Conservation (phyloP, 2,113 vertebrate genomes). For the Chauna torquata region DNA sequence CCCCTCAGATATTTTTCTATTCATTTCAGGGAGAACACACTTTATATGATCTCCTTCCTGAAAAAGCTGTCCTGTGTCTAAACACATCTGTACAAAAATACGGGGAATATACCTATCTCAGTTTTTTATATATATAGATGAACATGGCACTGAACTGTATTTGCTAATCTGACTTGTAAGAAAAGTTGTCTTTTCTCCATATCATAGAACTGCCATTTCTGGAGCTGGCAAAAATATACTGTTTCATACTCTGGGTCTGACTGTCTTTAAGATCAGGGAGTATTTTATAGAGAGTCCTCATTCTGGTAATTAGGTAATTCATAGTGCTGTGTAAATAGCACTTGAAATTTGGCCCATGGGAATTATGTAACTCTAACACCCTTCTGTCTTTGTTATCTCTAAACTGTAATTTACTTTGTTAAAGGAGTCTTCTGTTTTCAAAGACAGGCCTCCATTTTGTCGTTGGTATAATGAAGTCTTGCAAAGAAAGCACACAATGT, state of each 20-base stretch:
- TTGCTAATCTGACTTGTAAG: not conserved
- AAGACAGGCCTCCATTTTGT: not conserved
- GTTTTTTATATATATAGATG: not conserved
- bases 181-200: not conserved
- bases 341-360: not conserved
- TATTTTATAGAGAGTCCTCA: too few relatives aligned
- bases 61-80: not conserved
- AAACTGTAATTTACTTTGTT: not conserved
- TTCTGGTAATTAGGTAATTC: not conserved
- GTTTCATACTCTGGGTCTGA: not conserved
- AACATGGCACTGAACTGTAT: not conserved
- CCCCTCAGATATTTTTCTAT: not conserved
- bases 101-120: not conserved
- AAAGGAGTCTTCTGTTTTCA: not conserved
- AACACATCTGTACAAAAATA: not conserved
- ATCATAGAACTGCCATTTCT: not conserved
- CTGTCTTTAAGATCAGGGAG: not conserved
- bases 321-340: not conserved
- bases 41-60: not conserved
- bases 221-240: not conserved
- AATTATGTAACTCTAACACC: not conserved
- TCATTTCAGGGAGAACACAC: not conserved
- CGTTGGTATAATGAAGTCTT: not conserved
- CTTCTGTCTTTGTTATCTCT: not conserved
- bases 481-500: not conserved